Conservation (phyloP, 2,888 invertebrate species). For the Mesochorus sp. region DNA sequence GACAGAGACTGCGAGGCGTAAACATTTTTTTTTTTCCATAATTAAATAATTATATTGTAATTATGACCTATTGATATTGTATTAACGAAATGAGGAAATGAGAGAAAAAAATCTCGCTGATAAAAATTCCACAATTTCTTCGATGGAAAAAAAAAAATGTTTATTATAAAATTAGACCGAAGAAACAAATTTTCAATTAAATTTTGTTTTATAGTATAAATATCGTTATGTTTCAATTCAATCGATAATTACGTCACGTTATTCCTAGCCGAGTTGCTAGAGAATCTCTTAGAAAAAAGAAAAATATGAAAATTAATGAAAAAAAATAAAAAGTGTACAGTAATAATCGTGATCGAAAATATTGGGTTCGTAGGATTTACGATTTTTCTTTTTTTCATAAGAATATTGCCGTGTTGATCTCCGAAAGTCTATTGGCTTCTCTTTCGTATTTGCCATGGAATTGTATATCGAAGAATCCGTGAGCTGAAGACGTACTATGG, state of each 20-base stretch:
- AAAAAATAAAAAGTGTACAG: conserved; percentile 15
- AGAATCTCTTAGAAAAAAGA: conserved; percentile 46
- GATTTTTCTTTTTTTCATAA: conserved; percentile 1
- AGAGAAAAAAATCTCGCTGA: neutral
- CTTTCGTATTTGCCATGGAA: conserved; percentile 48
- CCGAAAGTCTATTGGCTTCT: neutral
- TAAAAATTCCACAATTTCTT: neutral
- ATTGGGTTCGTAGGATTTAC: too few species aligned
- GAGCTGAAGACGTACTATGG: neutral
- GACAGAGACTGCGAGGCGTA: conserved; percentile 75
- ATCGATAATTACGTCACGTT: conserved; percentile 56
- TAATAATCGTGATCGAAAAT: conserved; percentile 1
- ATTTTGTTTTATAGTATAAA: conserved; percentile 24
- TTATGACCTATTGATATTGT: neutral
- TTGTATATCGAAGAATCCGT: conserved; percentile 31
- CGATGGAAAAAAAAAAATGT: neutral
- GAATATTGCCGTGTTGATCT: conserved; percentile 9
- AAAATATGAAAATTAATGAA: neutral
- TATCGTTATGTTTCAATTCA: conserved; percentile 55
- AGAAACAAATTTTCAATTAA: conserved; percentile 11
- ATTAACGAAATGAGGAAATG: neutral
- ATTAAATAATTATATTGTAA: neutral
- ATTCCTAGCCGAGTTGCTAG: conserved; percentile 51
- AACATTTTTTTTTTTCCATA: conserved; percentile 15
- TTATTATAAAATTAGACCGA: neutral